Conservation (phyloP, 2,113 vertebrate genomes). For the Sapayoa aenigma region DNA sequence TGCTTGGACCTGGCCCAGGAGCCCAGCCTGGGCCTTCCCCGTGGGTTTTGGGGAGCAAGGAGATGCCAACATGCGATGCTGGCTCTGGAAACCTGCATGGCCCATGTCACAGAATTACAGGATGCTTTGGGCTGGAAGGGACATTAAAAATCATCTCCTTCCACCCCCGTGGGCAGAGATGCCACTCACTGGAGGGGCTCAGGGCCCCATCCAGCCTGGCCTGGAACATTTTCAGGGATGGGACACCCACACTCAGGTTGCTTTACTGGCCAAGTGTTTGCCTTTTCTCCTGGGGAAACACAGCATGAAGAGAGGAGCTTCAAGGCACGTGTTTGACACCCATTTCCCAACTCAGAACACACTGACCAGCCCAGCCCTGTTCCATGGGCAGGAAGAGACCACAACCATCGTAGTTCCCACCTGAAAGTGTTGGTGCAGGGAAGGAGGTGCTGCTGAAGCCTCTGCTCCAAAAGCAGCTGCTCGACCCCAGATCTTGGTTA, state of each 20-base stretch:
- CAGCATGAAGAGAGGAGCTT: neutral
- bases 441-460: neutral
- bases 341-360: neutral
- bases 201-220: neutral
- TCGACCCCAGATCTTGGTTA: neutral
- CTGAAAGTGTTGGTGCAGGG: neutral
- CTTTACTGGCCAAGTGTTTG: neutral
- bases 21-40: fast-evolving
- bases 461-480: neutral
- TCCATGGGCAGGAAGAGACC: neutral
- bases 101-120: fast-evolving
- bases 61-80: fast-evolving
- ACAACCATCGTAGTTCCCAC: fast-evolving
- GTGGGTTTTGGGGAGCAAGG: neutral
- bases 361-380: neutral
- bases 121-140: neutral
- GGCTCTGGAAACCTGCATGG: neutral
- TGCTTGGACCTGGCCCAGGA: neutral
- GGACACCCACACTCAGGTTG: neutral
- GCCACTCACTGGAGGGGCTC: neutral
- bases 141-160: neutral
- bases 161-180: neutral
- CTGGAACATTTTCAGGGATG: neutral
- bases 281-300: neutral
- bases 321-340: neutral